Base-by-base conservation (phyloP, 2,888 invertebrate species). In the Sinhomidia bicolor region DNA sequence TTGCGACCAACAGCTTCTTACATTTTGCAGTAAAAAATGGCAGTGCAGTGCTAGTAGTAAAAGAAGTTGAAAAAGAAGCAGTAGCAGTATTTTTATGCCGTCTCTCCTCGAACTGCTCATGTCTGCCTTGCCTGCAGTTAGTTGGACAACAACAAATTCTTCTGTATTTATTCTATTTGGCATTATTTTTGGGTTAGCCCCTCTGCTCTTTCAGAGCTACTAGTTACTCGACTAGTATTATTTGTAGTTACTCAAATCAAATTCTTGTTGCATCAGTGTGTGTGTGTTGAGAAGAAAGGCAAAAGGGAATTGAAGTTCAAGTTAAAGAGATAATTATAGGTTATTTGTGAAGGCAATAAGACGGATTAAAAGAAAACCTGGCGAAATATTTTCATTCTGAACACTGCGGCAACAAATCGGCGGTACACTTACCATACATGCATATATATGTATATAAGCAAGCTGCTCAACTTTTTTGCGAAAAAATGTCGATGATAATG, bases 261-360 rank as follows among this genome's bases (percentile, higher is more conserved):
- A 82, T 82, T 82, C 65, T 36, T 51, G n/a, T n/a, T n/a, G n/a
- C n/a, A n/a, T 23, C 20, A 80, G 9, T 62, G 44, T 29, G n/a
- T n/a, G n/a, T n/a, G n/a, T n/a, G n/a, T n/a, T n/a, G n/a, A n/a
- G 26, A 44, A 62, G 10, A 81, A 57, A 57, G 20, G 57, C 6
- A 20, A 57, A 6, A 57, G 57, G 32, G 29, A 60, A 83, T 36
- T 36, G 51, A 78, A 78, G 78, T 79, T 85, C 68, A 85, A 68
- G 85, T 29, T 54, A 71, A 85, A 68, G 23, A 80, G 79, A 80
- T 85, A 85, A 86, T 86, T 86, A 86, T 54, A 86, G 86, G 86
- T 54, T 86, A 74, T 80, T 86, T 57, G 74, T 79, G 68, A 86
- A 80, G 79, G 41, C 78, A 79, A 85, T 65, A 79, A 86, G 85